phyloP scores from a whole-genome alignment of 1,140 invertebrate genomes.

The Teleogryllus occipitalis region DNA sequence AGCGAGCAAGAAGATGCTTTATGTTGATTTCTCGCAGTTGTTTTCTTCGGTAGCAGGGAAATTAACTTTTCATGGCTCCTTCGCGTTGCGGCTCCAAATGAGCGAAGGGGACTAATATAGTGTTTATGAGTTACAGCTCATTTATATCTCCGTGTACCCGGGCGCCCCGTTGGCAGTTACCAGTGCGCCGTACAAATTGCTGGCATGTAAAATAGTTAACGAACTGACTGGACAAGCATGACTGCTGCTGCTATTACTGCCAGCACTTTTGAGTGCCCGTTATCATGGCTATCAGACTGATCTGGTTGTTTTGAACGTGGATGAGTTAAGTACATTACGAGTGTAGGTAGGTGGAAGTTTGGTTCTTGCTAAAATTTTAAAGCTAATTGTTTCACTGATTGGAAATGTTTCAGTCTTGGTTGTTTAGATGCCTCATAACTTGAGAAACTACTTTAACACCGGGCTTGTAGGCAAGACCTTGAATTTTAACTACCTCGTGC shows the following conservation, averaged over 20 bases:
- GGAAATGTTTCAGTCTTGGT: too few species aligned
- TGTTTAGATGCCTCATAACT: too few species aligned
- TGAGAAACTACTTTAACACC: too few species aligned
- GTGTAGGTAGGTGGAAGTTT: too few species aligned
- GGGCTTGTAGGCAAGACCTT: too few species aligned
- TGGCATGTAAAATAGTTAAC: background rate
- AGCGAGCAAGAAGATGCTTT: background rate
- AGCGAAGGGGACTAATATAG: background rate
- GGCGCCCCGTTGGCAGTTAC: background rate
- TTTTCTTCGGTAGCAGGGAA: constrained; percentile 3
- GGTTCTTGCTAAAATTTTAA: too few species aligned
- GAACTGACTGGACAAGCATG: background rate
- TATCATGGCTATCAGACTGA: too few species aligned
- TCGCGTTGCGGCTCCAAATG: background rate
- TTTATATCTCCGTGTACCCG: background rate
- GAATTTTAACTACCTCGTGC: too few species aligned
- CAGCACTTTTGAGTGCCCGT: background rate
- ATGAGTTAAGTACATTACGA: too few species aligned
- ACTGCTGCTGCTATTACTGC: background rate
- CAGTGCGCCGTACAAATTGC: background rate
- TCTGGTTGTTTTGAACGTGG: too few species aligned
- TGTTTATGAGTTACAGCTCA: background rate
- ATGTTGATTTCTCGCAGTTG: background rate
- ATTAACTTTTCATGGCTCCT: background rate
- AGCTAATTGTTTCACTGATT: too few species aligned